Percentiles rank a stretch among this genome's conserved stretches.
phyloP scores from a whole-genome alignment of 2,113 vertebrate species.

The Piprites chloris region DNA sequence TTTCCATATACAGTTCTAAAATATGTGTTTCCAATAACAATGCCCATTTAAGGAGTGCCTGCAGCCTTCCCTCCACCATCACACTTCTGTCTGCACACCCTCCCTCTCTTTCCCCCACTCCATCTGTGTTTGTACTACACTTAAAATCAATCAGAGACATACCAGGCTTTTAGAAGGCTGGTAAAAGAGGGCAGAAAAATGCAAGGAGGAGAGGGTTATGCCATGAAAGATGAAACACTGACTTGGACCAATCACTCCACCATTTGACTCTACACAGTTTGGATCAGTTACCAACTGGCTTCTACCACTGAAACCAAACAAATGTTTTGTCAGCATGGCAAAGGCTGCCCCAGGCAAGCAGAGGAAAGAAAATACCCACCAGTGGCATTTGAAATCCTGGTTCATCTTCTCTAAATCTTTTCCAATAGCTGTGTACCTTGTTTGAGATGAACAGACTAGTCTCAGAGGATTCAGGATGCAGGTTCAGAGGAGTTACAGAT shows the following conservation, averaged over 20 bases:
- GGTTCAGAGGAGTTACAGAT: not conserved
- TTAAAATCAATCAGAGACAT: not conserved
- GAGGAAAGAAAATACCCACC: not conserved
- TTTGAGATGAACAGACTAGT: not conserved
- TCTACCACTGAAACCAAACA: not conserved
- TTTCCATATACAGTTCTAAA: not conserved
- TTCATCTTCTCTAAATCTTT: not conserved
- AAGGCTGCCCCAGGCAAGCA: not conserved
- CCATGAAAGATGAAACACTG: not conserved
- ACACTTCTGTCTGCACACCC: not conserved
- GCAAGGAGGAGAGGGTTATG: not conserved
- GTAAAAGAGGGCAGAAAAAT: not conserved
- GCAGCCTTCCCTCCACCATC: not conserved
- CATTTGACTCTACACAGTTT: not conserved
- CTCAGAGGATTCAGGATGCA: not conserved
- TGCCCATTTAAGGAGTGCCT: not conserved
- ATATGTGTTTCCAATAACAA: accelerated
- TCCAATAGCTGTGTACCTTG: not conserved
- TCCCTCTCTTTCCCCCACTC: not conserved
- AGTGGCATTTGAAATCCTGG: not conserved
- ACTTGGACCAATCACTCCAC: not conserved
- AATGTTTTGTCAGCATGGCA: not conserved
- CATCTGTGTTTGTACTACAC: not conserved
- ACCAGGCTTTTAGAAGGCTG: not conserved
- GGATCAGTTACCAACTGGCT: not conserved